Base-by-base conservation (phyloP, 1,140 invertebrate genomes). In the Eulimnadia texana region DNA sequence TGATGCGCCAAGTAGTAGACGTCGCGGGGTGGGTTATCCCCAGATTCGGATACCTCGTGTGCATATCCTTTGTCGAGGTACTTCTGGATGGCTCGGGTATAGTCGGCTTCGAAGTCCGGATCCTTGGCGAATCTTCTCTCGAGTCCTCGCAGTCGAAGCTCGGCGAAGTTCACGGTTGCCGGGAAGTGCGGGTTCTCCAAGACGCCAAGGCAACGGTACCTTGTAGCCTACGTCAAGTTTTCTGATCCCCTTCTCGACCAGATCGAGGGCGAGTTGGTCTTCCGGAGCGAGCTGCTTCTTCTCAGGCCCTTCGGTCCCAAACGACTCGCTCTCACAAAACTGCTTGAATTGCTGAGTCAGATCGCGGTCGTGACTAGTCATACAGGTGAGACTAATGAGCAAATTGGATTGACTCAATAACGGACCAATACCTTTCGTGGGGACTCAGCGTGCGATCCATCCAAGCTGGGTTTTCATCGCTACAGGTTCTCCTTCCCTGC, bases 231-330 rank as follows among this genome's bases (percentile, higher is more conserved):
- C 20, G 11, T 58, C 56, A 3, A 58, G n/a, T n/a, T n/a, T n/a
- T n/a, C n/a, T n/a, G n/a, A n/a, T n/a, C n/a, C n/a, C n/a, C n/a
- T n/a, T n/a, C n/a, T n/a, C n/a, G n/a, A n/a, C n/a, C n/a, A n/a
- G n/a, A n/a, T n/a, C n/a, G n/a, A n/a, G n/a, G n/a, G 19, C 47
- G 23, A 27, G 2, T 25, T 24, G n/a, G 22, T 33, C 56, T 29
- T 58, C 42, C 13, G 29, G 13, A 16, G 47, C 56, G 42, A 47
- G 29, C 23, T 47, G n/a, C n/a, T n/a, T n/a, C n/a, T n/a, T n/a
- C n/a, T n/a, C n/a, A n/a, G n/a, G n/a, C n/a, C n/a, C n/a, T n/a
- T 59, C 58, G 3, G 58, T 59, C 2, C 58, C 58, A 11, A 58
- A 58, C 28, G 2, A 33, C 19, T 10, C 23, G 33, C 57, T 1